A percentile compares a stretch with the other conserved stretches of the same genome.
These are phyloP conservation scores for Seriola quinqueradiata DNA, from an alignment of 2,113 vertebrate genomes.

Conservation along the genomic window DNA sequence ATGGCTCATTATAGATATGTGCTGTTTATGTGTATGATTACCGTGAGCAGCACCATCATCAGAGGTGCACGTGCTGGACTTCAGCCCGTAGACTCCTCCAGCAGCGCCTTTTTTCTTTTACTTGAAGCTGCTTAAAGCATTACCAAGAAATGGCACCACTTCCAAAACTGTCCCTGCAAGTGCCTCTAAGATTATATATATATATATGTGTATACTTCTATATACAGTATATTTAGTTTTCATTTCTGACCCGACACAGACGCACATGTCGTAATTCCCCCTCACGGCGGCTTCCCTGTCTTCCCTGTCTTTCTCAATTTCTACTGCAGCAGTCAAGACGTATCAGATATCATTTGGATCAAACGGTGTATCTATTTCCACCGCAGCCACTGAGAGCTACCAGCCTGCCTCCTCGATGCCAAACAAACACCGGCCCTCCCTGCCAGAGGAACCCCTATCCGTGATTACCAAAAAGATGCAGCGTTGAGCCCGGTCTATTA, in stretches of 20 bases:
- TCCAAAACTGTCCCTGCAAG: conserved; percentile 21
- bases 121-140: neutral
- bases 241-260: conserved; percentile 33
- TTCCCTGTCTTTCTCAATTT: conserved; percentile 41
- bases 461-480: conserved; percentile 70
- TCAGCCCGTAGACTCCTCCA: neutral
- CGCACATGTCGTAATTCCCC: conserved; percentile 13
- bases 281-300: conserved; percentile 24
- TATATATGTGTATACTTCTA: neutral
- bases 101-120: neutral
- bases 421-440: conserved; percentile 54
- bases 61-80: neutral
- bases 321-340: conserved; percentile 22
- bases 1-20: conserved; percentile 26
- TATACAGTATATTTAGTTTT: neutral
- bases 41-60: neutral
- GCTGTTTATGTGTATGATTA: conserved; percentile 13
- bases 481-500: conserved; percentile 71
- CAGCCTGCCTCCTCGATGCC: conserved; percentile 47
- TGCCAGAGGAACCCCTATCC: conserved; percentile 43
- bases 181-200: conserved; percentile 4
- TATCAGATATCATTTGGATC: conserved; percentile 68
- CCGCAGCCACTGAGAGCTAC: conserved; percentile 23
- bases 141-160: neutral
- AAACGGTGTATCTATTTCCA: conserved; percentile 57